These are phyloP conservation scores for Gymnobelideus leadbeateri DNA, from an alignment of 2,113 vertebrate genomes.

Conservation along the genomic window DNA sequence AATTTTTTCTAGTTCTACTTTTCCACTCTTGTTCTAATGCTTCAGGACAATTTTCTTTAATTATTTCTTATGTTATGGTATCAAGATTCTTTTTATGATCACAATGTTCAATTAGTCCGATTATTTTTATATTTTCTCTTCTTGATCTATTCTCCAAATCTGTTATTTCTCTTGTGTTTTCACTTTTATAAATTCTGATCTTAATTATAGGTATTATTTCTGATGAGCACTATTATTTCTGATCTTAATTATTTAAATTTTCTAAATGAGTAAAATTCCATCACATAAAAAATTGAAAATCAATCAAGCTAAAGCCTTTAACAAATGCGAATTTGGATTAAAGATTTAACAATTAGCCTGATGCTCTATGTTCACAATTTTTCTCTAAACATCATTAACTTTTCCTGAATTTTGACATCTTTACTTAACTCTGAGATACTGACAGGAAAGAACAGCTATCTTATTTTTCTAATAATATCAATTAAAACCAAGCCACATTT, in stretches of 20 bases:
- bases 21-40: no score
- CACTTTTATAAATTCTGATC: not conserved
- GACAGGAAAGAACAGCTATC: not conserved
- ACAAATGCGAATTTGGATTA: not conserved
- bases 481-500: not conserved
- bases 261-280: not conserved
- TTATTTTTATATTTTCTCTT: no score
- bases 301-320: not conserved
- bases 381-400: not conserved
- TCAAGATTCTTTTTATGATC: no score
- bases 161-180: no score
- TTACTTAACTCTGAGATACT: not conserved
- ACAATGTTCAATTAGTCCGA: no score
- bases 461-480: not conserved
- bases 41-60: no score
- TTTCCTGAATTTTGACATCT: not conserved
- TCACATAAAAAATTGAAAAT: not conserved
- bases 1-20: no score
- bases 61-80: no score
- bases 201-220: not conserved
- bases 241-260: not conserved
- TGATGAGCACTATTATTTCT: not conserved
- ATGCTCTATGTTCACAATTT: not conserved
- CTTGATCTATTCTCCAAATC: no score
- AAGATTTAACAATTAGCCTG: not conserved